Evolutionary conservation across 2,113 vertebrate genomes (phyloP).

Genomic region (Lucifuga dentata): DNA sequence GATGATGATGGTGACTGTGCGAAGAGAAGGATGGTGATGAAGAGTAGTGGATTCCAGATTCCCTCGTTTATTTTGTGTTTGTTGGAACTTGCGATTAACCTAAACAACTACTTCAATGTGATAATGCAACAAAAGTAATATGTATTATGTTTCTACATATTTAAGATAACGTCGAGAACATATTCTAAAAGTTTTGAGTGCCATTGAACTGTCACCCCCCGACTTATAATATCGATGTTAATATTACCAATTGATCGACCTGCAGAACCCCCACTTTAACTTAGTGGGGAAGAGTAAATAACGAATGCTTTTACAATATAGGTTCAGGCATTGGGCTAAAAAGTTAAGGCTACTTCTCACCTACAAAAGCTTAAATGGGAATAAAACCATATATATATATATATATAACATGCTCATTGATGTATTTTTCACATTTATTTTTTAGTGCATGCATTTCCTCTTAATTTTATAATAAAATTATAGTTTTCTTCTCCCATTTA

Average conservation of each 20-base stretch:
- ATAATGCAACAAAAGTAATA: constrained; percentile 24
- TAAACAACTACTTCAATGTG: constrained; percentile 27
- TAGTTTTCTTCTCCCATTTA: constrained; percentile 39
- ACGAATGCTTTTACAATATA: constrained; percentile 26
- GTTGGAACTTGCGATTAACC: constrained; percentile 30
- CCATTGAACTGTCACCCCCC: constrained; percentile 36
- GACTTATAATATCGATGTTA: neutral
- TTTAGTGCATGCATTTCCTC: constrained; percentile 17
- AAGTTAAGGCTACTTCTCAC: constrained; percentile 12
- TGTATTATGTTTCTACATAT: constrained; percentile 30
- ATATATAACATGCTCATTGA: neutral
- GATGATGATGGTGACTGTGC: constrained; percentile 66
- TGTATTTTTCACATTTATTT: neutral
- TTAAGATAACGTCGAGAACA: constrained; percentile 21
- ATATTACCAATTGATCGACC: constrained; percentile 8
- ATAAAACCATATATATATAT: neutral
- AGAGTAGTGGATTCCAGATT: constrained; percentile 52
- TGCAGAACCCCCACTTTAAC: constrained; percentile 7
- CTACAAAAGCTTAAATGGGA: neutral
- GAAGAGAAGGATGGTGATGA: constrained; percentile 48
- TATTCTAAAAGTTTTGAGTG: constrained; percentile 71
- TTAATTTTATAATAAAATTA: constrained; percentile 56
- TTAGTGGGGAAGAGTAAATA: constrained; percentile 8
- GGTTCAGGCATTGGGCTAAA: constrained; percentile 1
- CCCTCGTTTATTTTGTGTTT: constrained; percentile 42